A percentile compares a stretch with the other conserved stretches of the same genome.
These are phyloP conservation scores for Torymus auratus DNA, from an alignment of 2,888 invertebrate species.

Conservation along the genomic window DNA sequence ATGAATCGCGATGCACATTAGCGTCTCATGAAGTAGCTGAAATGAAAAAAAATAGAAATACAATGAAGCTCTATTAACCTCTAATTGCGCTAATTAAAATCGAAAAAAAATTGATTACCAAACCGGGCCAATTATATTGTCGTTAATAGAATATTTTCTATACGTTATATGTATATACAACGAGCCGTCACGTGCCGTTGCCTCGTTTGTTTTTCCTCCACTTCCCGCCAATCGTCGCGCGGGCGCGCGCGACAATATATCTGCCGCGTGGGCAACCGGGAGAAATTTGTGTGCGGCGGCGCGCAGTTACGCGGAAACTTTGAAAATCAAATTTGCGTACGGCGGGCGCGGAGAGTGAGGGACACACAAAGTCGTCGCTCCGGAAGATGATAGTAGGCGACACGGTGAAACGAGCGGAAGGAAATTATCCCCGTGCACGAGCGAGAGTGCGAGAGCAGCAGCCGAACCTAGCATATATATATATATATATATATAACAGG, in stretches of 20 bases:
- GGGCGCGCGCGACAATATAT: no score
- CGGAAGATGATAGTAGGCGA: no score
- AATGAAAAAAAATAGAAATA: slow-evolving; percentile 1
- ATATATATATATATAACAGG: neutral
- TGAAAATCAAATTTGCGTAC: slow-evolving; percentile 5
- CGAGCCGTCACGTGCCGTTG: slow-evolving; percentile 3
- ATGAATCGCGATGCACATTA: slow-evolving; percentile 15
- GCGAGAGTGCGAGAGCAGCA: no score
- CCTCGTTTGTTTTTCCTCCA: neutral
- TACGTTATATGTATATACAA: neutral
- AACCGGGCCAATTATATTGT: slow-evolving; percentile 26
- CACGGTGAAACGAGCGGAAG: no score
- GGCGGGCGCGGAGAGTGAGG: neutral
- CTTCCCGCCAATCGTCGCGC: neutral
- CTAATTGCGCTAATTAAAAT: slow-evolving; percentile 19
- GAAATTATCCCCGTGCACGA: no score
- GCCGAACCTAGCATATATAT: no score
- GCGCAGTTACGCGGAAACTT: neutral
- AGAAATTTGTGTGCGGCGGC: neutral
- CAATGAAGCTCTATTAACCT: slow-evolving; percentile 24
- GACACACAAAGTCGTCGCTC: neutral
- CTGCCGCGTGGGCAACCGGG: no score
- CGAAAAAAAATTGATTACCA: slow-evolving; percentile 34
- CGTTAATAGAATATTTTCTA: slow-evolving; percentile 37
- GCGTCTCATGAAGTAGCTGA: slow-evolving; percentile 3